These are phyloP conservation scores for Hydrochoerus hydrochaeris DNA, from an alignment of 2,113 vertebrate species.

Conservation along the genomic window DNA sequence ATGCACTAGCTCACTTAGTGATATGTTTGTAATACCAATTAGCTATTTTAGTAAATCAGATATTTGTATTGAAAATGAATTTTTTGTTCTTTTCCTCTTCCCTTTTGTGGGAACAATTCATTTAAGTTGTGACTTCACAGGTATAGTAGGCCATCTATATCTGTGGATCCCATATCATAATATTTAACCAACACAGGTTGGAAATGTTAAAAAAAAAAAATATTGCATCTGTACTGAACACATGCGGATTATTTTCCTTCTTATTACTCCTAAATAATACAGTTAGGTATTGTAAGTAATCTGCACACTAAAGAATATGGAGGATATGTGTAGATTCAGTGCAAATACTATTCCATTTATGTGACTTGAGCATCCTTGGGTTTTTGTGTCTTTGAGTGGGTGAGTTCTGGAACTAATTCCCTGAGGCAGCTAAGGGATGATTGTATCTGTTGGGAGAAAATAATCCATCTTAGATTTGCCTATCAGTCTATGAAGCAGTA, in stretches of 20 bases:
- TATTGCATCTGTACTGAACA: not conserved
- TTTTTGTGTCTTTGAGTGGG: not conserved
- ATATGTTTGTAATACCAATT: not conserved
- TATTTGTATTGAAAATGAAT: constrained; percentile 18
- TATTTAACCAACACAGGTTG: not conserved
- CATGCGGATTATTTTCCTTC: not conserved
- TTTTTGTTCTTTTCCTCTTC: not conserved
- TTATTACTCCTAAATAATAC: not conserved
- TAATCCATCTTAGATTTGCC: not conserved
- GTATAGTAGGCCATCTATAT: not conserved
- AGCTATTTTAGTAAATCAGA: constrained; percentile 1
- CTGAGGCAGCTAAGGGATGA: not conserved
- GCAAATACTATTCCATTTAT: not conserved
- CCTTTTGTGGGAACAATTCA: not conserved
- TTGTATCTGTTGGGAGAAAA: not conserved
- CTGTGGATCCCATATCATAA: not conserved
- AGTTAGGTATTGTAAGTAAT: not conserved
- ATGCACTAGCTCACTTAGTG: not conserved
- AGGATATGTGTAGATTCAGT: not conserved
- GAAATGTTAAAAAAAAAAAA: not conserved
- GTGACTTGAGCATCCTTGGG: not conserved
- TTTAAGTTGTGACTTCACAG: not conserved
- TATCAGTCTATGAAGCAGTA: not conserved
- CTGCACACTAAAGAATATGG: not conserved
- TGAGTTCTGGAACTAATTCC: not conserved